Percentiles rank a stretch among this genome's conserved stretches.
These are phyloP conservation scores for Cephus pulcher DNA, from an alignment of 2,888 invertebrate genomes.

Conservation along the genomic window DNA sequence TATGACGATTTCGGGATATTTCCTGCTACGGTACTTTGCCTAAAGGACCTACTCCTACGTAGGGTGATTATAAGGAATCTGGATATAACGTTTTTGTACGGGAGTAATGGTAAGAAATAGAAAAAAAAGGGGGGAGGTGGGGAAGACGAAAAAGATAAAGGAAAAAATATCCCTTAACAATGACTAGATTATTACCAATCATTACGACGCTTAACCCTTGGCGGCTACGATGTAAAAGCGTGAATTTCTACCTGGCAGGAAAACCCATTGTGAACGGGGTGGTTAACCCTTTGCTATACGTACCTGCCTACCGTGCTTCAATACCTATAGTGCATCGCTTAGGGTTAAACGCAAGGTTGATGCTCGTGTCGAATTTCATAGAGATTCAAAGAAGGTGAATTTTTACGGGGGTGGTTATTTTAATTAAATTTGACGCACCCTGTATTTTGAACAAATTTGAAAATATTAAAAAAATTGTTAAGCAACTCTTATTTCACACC, in stretches of 20 bases:
- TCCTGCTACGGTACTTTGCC: no score
- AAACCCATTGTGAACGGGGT: constrained; percentile 36
- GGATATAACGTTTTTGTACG: no score
- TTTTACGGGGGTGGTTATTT: not conserved
- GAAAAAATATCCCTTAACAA: constrained; percentile 25
- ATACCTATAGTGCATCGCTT: not conserved
- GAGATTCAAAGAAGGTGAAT: not conserved
- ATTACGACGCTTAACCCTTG: constrained; percentile 51
- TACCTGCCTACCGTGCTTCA: not conserved
- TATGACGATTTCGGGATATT: no score
- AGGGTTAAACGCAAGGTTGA: constrained; percentile 13
- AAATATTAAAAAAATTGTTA: no score
- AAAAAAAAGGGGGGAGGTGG: no score
- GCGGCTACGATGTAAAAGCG: constrained; percentile 36
- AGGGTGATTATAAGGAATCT: no score
- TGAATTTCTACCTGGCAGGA: constrained; percentile 42
- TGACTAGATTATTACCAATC: constrained; percentile 50
- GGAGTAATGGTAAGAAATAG: no score
- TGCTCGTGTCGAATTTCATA: constrained; percentile 13
- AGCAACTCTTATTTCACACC: no score
- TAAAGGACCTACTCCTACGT: no score
- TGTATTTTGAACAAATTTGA: no score
- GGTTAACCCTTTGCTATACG: constrained; percentile 43
- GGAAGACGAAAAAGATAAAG: not conserved
- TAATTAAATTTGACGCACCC: no score